A percentile compares a stretch with the other conserved stretches of the same genome.
phyloP scores from a whole-genome alignment of 2,113 vertebrate species.

The Alouatta palliata region DNA sequence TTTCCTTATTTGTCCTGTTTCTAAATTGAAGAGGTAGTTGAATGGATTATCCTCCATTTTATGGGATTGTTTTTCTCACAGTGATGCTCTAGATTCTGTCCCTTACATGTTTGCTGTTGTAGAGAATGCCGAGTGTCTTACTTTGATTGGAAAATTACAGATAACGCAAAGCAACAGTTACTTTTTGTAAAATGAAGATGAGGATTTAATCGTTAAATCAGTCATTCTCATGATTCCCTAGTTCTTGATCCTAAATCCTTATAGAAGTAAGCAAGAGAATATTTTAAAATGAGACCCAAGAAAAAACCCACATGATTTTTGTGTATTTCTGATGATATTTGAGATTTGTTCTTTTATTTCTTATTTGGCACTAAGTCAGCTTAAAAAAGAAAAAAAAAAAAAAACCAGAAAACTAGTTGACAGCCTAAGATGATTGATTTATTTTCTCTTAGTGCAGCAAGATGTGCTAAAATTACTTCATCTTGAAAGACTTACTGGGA shows the following conservation, averaged over 20 bases:
- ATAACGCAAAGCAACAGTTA: neutral
- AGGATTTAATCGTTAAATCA: slow-evolving; percentile 18
- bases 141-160: slow-evolving; percentile 21
- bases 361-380: neutral
- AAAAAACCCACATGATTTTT: slow-evolving; percentile 20
- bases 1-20: neutral
- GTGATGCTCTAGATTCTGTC: neutral
- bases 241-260: neutral
- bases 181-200: neutral
- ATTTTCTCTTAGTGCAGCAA: slow-evolving; percentile 39
- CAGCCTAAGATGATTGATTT: neutral
- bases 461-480: slow-evolving; percentile 61
- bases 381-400: neutral
- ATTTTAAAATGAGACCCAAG: neutral
- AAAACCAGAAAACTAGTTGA: neutral
- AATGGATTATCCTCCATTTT: neutral
- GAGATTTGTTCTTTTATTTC: neutral
- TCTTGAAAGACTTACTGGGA: slow-evolving; percentile 51
- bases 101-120: neutral
- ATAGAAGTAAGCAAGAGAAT: neutral
- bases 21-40: slow-evolving; percentile 6
- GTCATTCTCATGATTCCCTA: neutral
- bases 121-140: neutral
- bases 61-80: neutral
- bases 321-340: neutral